phyloP scores from a whole-genome alignment of 2,797 vertebrate species.

The Eleutherodactylus coqui region DNA sequence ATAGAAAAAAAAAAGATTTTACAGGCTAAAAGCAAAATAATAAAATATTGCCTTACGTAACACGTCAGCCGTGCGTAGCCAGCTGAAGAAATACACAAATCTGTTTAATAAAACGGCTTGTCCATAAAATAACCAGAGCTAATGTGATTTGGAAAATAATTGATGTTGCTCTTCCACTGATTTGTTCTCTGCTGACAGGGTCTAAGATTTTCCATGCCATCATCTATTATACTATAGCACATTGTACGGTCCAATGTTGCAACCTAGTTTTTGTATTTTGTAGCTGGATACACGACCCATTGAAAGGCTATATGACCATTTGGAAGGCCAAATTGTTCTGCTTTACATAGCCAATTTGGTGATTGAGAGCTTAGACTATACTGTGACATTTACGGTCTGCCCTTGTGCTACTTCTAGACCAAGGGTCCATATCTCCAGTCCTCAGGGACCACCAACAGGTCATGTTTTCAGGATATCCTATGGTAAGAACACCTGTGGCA shows the following conservation, averaged over 20 bases:
- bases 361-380: neutral
- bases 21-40: neutral
- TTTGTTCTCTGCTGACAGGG: constrained; percentile 6
- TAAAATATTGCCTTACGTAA: neutral
- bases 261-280: neutral
- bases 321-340: neutral
- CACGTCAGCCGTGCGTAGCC: neutral
- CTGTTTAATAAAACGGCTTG: constrained; percentile 29
- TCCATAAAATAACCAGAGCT: constrained; percentile 28
- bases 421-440: too few species aligned
- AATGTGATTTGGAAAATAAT: constrained; percentile 40
- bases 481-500: too few species aligned
- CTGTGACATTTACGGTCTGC: neutral
- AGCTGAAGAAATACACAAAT: constrained; percentile 3
- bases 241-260: neutral
- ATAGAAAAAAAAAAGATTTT: constrained; percentile 63
- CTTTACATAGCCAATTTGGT: neutral
- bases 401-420: neutral
- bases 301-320: neutral
- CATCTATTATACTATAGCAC: neutral
- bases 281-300: neutral
- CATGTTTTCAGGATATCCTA: too few species aligned
- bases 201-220: constrained; percentile 8
- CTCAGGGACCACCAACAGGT: too few species aligned
- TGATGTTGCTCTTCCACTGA: neutral